Conservation (phyloP, 1,140 invertebrate genomes). For the Andricus grossulariae region DNA sequence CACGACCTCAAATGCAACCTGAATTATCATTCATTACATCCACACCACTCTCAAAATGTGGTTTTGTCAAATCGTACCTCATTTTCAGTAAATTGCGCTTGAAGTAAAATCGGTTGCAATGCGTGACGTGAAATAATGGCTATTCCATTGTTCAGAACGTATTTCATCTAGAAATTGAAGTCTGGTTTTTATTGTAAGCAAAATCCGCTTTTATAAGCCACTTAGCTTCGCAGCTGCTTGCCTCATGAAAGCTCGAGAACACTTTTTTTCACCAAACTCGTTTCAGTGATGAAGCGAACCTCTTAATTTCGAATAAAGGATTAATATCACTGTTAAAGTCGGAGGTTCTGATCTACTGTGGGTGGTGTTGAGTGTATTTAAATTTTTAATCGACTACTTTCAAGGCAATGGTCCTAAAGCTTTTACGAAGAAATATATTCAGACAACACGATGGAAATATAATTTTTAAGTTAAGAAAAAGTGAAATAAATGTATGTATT, state of each 20-base stretch:
- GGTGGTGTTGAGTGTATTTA: not conserved
- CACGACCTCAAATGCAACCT: not conserved
- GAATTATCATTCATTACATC: slow-evolving; percentile 12
- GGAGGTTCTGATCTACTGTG: not conserved
- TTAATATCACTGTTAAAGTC: slow-evolving; percentile 1
- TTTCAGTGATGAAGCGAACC: not conserved
- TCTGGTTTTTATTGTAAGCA: slow-evolving; percentile 18
- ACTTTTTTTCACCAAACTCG: not conserved
- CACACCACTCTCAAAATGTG: slow-evolving; percentile 22
- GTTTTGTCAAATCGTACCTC: slow-evolving; percentile 26
- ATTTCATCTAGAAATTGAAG: not conserved
- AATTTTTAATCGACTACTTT: slow-evolving; percentile 12
- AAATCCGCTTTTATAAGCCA: slow-evolving; percentile 26
- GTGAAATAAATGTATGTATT: too few species aligned
- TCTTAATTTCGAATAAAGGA: slow-evolving; percentile 6
- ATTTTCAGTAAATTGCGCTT: slow-evolving; percentile 13
- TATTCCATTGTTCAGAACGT: slow-evolving; percentile 21
- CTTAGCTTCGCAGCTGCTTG: slow-evolving; percentile 3
- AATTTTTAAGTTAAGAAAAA: not conserved
- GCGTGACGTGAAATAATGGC: slow-evolving; percentile 19
- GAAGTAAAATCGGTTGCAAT: slow-evolving; percentile 16
- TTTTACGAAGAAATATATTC: not conserved
- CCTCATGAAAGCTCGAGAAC: slow-evolving; percentile 8
- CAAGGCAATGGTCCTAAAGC: not conserved
- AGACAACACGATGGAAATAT: not conserved